A percentile compares a stretch with the other conserved stretches of the same genome.
These are phyloP conservation scores for Metacarcinus magister DNA, from an alignment of 2,888 invertebrate genomes.

Conservation along the genomic window DNA sequence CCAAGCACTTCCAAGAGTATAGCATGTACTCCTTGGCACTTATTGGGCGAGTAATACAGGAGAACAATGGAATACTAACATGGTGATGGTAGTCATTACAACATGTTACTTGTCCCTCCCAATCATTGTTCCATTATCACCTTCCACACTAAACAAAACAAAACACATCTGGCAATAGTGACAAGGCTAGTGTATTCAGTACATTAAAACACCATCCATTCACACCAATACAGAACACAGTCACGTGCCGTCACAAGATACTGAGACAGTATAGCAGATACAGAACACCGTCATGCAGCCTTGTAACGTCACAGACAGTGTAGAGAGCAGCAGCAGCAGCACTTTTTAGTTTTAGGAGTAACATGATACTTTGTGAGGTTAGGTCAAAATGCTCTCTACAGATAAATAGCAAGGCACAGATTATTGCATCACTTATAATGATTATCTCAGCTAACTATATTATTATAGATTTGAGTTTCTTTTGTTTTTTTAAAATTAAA, in stretches of 20 bases:
- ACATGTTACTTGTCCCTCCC: background rate
- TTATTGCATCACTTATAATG: conserved; percentile 40
- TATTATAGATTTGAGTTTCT: background rate
- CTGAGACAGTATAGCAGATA: background rate
- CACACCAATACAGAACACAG: background rate
- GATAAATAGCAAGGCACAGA: background rate
- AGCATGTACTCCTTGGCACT: conserved; percentile 51
- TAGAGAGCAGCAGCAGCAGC: background rate
- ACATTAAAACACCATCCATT: background rate
- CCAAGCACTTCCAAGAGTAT: background rate
- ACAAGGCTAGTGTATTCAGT: background rate
- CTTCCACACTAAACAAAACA: background rate
- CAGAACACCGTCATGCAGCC: background rate
- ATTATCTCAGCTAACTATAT: background rate
- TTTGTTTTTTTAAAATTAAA: background rate
- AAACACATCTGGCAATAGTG: background rate
- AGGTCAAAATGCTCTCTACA: background rate
- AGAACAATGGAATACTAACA: conserved; percentile 52
- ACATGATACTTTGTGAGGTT: background rate
- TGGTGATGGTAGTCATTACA: background rate
- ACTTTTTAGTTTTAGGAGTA: background rate
- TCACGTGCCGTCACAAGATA: no score
- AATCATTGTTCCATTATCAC: conserved; percentile 2
- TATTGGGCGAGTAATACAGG: background rate
- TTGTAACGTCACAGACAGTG: conserved; percentile 1